Conservation (phyloP, 2,888 invertebrate species). For the Pyrocoelia pectoralis region DNA sequence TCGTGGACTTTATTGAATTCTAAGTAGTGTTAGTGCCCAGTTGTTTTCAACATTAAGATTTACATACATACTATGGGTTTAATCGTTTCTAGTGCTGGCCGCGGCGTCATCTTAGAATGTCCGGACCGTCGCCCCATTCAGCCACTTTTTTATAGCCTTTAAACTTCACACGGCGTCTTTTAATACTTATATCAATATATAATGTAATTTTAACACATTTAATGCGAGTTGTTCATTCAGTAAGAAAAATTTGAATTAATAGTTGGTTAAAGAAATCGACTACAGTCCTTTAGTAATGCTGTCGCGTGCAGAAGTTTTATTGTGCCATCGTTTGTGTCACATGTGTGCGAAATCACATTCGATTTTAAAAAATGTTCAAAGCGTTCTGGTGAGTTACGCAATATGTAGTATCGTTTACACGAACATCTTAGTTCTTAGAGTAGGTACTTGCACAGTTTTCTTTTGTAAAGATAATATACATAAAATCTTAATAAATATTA, state of each 20-base stretch:
- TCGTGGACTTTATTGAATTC: conserved; percentile 29
- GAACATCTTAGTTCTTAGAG: no score
- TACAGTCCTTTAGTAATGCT: conserved; percentile 37
- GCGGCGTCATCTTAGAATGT: conserved; percentile 33
- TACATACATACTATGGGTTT: conserved; percentile 19
- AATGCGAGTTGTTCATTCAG: conserved; percentile 20
- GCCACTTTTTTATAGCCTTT: conserved; percentile 37
- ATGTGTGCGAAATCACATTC: conserved; percentile 29
- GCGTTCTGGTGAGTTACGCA: conserved; percentile 24
- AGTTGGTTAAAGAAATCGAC: conserved; percentile 18
- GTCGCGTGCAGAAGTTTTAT: conserved; percentile 36
- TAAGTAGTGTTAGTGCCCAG: conserved; percentile 19
- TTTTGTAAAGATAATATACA: no score
- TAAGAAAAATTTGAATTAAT: conserved; percentile 32
- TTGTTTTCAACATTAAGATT: background rate
- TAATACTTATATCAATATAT: conserved; percentile 30
- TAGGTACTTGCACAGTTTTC: no score
- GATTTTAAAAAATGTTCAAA: conserved; percentile 22
- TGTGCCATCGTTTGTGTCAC: conserved; percentile 27
- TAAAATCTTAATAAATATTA: no score
- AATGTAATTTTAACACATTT: conserved; percentile 26
- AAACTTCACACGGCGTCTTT: conserved; percentile 38
- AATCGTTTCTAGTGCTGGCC: conserved; percentile 17
- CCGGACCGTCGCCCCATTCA: conserved; percentile 35
- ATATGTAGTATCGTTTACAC: background rate